phyloP scores from a whole-genome alignment of 2,113 vertebrate genomes.

The Epinephelus fuscoguttatus region DNA sequence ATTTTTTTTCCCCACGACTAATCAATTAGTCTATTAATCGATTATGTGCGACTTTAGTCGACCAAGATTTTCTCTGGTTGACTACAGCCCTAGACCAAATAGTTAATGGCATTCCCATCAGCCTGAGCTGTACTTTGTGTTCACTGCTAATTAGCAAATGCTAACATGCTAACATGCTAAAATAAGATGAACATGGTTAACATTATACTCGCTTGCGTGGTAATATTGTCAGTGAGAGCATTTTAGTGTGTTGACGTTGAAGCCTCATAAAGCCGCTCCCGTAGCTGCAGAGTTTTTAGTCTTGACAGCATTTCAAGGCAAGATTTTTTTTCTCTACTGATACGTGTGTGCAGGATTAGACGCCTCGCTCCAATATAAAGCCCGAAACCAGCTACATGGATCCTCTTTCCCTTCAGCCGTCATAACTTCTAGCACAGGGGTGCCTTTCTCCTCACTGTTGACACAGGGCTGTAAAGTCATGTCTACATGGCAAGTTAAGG shows the following conservation, averaged over 20 bases:
- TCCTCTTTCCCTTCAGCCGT: neutral
- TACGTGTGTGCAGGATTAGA: slow-evolving; percentile 22
- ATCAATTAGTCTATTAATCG: too few species aligned
- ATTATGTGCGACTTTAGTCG: too few species aligned
- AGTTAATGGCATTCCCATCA: neutral
- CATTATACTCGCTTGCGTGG: neutral
- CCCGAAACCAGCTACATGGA: slow-evolving; percentile 14
- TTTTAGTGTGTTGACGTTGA: neutral
- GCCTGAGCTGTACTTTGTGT: neutral
- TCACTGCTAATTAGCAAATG: neutral
- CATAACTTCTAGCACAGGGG: slow-evolving; percentile 39
- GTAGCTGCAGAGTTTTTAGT: neutral
- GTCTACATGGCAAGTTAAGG: slow-evolving; percentile 80
- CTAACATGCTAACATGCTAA: neutral
- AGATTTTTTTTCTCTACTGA: neutral
- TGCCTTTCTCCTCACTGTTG: slow-evolving; percentile 71
- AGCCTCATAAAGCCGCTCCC: neutral
- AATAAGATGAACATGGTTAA: neutral
- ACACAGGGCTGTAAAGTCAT: slow-evolving; percentile 77
- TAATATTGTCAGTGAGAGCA: neutral
- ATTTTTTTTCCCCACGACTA: too few species aligned
- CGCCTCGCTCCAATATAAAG: slow-evolving; percentile 8
- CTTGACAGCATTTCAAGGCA: neutral
- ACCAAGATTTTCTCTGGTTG: too few species aligned
- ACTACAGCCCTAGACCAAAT: neutral